These are phyloP conservation scores for Drosophila mimetica DNA, from an alignment of 2,888 invertebrate genomes.

Conservation along the genomic window DNA sequence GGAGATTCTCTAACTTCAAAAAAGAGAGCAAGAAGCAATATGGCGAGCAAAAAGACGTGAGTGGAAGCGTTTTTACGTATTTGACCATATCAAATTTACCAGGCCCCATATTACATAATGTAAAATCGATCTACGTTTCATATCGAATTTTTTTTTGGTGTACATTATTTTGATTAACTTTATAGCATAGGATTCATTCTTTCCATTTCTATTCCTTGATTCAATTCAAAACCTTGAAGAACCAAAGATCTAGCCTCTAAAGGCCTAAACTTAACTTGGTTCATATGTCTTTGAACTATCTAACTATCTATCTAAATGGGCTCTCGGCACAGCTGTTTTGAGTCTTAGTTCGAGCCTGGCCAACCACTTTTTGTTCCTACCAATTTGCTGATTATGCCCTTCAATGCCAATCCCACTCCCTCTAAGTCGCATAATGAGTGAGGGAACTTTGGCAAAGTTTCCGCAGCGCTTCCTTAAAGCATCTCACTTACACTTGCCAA, in stretches of 20 bases:
- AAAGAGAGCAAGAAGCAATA: no score
- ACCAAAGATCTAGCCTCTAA: background rate
- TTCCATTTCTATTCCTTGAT: no score
- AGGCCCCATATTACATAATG: no score
- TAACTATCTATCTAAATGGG: background rate
- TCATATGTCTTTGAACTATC: background rate
- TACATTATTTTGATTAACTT: no score
- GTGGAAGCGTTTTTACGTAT: no score
- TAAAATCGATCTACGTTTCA: no score
- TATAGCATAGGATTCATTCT: no score
- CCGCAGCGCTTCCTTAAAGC: constrained; percentile 52
- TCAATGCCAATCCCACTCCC: background rate
- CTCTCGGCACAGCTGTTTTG: constrained; percentile 14
- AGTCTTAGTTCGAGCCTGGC: constrained; percentile 16
- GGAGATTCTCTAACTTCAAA: no score
- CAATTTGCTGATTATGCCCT: constrained; percentile 36
- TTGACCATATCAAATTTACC: no score
- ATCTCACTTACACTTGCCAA: constrained; percentile 59
- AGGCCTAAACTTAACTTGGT: no score
- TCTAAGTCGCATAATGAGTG: constrained; percentile 21
- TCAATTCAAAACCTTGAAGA: background rate
- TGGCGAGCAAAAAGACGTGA: no score
- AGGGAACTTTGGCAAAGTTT: constrained; percentile 31
- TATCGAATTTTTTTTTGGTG: no score
- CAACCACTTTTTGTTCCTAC: constrained; percentile 21